Evolutionary conservation across 2,888 invertebrate species (phyloP), one percentile per base, ranked within the genome.

Genomic region (Synergus itoensis): DNA sequence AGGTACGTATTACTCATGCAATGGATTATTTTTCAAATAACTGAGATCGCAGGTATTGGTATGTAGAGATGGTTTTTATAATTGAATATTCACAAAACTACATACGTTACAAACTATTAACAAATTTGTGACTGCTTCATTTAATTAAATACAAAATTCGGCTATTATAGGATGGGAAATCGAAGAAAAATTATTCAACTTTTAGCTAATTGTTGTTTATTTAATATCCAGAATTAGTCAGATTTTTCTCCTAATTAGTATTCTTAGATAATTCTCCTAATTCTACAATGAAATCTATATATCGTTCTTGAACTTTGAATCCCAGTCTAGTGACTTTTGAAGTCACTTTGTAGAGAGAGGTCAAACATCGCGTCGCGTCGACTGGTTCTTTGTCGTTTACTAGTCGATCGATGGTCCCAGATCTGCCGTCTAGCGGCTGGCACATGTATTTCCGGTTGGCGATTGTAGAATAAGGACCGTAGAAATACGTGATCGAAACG

Each of bases 391-490:
- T 73, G 53, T 73, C 48, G 48, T n/a, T 36, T n/a, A 12, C 40
- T 75, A 79, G 79, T 78, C 82, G 82, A 84, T 84, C 84, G 81
- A 84, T 84, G 82, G 65, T 80, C 81, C 82, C 81, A 83, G 82
- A 83, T 80, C 78, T 78, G 81, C 80, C 82, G 84, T 82, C 81
- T 81, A 78, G 77, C 79, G 82, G 81, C 79, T 79, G 80, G 81
- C 81, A 79, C 79, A 81, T 84, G 82, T 77, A 81, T 84, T 84
- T 84, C 84, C 84, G 84, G 82, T 84, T 80, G 79, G 79, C 77
- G 81, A 78, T 81, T 76, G 78, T 78, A 80, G 76, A 82, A 82
- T 84, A 82, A 84, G 80, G 79, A 82, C 80, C 81, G 79, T 82
- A 81, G 84, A 82, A 84, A 82, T 81, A 80, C 79, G n/a, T 21